phyloP scores from a whole-genome alignment of 2,797 vertebrate species.

The Galagoides demidoff region DNA sequence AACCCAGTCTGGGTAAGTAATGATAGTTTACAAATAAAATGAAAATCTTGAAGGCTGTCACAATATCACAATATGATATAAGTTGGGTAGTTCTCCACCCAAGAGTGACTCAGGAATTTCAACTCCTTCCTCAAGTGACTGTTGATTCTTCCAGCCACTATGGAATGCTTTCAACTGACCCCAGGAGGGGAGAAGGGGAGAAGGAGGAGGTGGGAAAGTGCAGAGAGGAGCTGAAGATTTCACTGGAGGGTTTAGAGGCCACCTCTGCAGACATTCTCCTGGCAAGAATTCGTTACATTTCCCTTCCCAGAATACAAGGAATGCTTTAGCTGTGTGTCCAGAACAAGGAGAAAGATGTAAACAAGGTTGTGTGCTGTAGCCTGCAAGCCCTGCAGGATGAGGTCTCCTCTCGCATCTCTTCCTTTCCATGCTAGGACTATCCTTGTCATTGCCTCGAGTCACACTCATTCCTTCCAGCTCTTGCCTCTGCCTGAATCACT shows the following conservation, averaged over 20 bases:
- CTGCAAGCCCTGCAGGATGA: neutral
- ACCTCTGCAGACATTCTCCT: neutral
- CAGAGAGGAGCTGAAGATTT: neutral
- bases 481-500: neutral
- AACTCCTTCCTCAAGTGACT: neutral
- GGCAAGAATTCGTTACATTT: neutral
- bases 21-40: neutral
- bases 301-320: neutral
- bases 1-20: neutral
- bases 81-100: neutral
- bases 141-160: neutral
- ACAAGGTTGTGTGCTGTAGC: neutral
- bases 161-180: neutral
- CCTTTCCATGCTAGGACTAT: neutral
- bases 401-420: neutral
- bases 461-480: neutral
- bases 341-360: neutral
- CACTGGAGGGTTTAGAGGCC: neutral
- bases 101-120: neutral
- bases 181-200: neutral
- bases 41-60: neutral
- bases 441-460: neutral
- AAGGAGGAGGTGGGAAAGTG: fast-evolving
- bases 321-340: neutral
- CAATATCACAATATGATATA: neutral